Evolutionary conservation across 2,888 invertebrate genomes (phyloP), one percentile per base, ranked within the genome.

Genomic region (Abrostola triplasia): DNA sequence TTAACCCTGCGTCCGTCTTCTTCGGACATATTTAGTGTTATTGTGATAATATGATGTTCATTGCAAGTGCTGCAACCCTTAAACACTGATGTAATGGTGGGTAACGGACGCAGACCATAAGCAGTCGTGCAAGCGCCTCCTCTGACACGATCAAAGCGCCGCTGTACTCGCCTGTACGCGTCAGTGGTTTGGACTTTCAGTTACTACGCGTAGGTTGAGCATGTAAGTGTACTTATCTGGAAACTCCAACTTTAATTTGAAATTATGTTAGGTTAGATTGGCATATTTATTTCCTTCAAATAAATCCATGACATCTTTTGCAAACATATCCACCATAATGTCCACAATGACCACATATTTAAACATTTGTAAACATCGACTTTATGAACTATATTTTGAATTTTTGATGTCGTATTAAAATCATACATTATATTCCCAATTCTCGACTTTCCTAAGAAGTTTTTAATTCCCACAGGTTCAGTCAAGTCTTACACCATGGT

Each of bases 61-160:
- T 58, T 72, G 59, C 65, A 42, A 58, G 48, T 76, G 41, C 36
- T 59, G 51, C 66, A 71, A 65, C 51, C 54, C 51, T 62, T 62
- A 44, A 55, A 62, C 42, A 48, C 36, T 48, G 62, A 50, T 53
- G 73, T 76, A 59, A 72, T 59, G 52, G 58, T 71, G 36, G 50
- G 54, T 73, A 73, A 73, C 67, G 73, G 73, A 63, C 62, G 66
- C 64, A 64, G 41, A 24, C 50, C 61, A 52, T 67, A 67, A 70
- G 78, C 68, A 80, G 81, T 77, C 82, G 82, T 79, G 77, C 81
- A 79, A 79, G 84, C 82, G 84, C 86, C 82, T 81, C 83, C 80
- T 80, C 74, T 78, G 82, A 84, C 86, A 78, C 84, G 83, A 84
- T 89, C 88, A 90, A 90, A 90, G 88, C 70, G 79, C 85, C 84